Evolutionary conservation across 2,113 vertebrate species (phyloP).

Genomic region (Podilymbus podiceps): DNA sequence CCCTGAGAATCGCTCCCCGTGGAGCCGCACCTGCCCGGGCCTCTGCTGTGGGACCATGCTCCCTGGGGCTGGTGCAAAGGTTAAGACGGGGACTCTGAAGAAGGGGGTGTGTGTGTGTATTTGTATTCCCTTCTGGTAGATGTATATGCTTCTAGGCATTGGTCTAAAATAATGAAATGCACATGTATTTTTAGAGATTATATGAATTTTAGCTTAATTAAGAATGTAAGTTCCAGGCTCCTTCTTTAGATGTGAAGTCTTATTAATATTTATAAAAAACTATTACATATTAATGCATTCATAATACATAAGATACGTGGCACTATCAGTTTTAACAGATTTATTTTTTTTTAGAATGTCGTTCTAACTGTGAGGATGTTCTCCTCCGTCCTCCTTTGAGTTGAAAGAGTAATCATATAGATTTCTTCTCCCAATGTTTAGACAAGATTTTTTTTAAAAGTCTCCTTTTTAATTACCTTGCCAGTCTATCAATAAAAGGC

Average conservation of each 20-base stretch:
- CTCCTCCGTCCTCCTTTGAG: not conserved
- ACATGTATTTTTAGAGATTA: not conserved
- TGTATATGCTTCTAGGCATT: not conserved
- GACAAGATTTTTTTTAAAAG: conserved; percentile 17
- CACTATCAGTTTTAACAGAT: not conserved
- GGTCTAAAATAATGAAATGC: not conserved
- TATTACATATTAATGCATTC: conserved; percentile 52
- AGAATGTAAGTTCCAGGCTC: not conserved
- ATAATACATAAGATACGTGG: conserved; percentile 22
- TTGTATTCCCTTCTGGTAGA: not conserved
- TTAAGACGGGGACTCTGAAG: not conserved
- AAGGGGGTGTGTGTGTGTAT: too few species aligned
- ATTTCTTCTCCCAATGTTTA: conserved; percentile 27
- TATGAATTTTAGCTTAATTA: conserved; percentile 54
- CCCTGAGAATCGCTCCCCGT: rapidly evolving
- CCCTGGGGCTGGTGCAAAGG: not conserved
- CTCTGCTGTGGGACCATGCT: not conserved
- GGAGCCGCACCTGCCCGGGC: rapidly evolving
- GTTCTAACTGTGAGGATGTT: not conserved
- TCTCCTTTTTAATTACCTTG: conserved; percentile 44
- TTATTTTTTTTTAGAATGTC: not conserved
- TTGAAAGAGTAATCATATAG: conserved; percentile 15
- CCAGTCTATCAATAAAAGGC: conserved; percentile 28
- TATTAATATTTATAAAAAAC: conserved; percentile 68
- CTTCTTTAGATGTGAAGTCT: not conserved